Conservation (phyloP, 2,888 invertebrate species). For the Pantelozetes paolii region DNA sequence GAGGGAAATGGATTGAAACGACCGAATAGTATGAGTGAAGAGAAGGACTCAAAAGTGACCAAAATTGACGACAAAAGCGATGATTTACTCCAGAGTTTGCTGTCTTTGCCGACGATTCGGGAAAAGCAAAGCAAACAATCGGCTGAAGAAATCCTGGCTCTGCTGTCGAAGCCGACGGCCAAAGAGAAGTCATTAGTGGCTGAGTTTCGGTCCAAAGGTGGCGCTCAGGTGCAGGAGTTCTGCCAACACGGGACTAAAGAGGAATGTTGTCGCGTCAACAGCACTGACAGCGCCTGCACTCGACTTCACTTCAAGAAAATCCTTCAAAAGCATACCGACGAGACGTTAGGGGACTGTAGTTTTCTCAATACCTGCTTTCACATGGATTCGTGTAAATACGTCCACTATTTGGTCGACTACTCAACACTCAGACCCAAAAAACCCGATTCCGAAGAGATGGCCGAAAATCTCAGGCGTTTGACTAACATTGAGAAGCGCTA, state of each 20-base stretch:
- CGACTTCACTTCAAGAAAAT: conserved; percentile 96
- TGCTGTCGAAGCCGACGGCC: conserved; percentile 90
- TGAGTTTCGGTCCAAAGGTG: conserved; percentile 91
- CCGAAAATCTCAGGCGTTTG: neutral
- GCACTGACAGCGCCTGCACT: conserved; percentile 64
- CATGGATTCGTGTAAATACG: conserved; percentile 97
- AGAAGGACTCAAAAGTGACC: conserved; percentile 45
- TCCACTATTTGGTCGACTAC: conserved; percentile 92
- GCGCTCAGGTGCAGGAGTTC: conserved; percentile 69
- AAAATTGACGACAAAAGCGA: conserved; percentile 47
- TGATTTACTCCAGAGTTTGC: conserved; percentile 62
- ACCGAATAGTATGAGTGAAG: conserved; percentile 38
- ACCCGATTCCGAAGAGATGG: neutral
- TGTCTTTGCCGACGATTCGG: conserved; percentile 87
- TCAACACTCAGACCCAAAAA: conserved; percentile 27
- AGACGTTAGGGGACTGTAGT: conserved; percentile 90
- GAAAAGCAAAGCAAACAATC: conserved; percentile 93
- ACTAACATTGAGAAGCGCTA: conserved; percentile 34
- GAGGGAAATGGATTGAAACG: conserved; percentile 41
- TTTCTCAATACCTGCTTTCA: conserved; percentile 98
- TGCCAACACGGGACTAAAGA: conserved; percentile 90
- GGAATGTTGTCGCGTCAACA: conserved; percentile 64
- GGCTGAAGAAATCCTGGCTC: conserved; percentile 88
- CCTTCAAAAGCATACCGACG: conserved; percentile 89
- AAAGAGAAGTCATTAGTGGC: conserved; percentile 93